These are phyloP conservation scores for Cheilosia soror DNA, from an alignment of 2,888 invertebrate genomes.

Conservation along the genomic window DNA sequence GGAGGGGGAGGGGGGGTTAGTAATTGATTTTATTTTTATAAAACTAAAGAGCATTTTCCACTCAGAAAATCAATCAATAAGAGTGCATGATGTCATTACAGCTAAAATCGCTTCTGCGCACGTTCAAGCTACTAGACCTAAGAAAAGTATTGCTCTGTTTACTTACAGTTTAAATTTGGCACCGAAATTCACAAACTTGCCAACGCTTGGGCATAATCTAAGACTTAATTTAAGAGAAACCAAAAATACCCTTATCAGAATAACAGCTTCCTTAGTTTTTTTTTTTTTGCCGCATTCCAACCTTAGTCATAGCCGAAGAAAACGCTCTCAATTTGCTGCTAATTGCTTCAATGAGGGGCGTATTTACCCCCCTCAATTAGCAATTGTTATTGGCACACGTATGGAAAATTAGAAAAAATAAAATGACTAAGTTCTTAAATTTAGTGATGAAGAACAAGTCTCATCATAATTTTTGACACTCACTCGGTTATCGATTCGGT, in stretches of 20 bases:
- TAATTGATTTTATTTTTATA: no score
- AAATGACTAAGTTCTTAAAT: conserved; percentile 19
- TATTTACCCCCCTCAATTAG: conserved; percentile 31
- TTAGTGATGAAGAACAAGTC: conserved; percentile 7
- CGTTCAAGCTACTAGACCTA: no score
- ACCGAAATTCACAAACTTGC: no score
- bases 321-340: neutral
- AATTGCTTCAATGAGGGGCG: conserved; percentile 60
- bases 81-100: no score
- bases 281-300: neutral
- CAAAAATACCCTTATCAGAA: neutral
- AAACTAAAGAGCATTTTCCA: no score
- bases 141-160: no score
- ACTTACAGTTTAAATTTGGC: no score
- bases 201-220: neutral
- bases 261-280: neutral
- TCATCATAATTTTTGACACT: conserved; percentile 32
- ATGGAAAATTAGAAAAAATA: conserved; percentile 4
- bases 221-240: neutral
- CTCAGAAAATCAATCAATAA: no score
- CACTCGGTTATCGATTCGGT: conserved; percentile 69
- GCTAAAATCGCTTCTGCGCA: no score
- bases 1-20: no score
- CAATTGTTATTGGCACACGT: neutral
- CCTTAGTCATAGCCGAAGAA: neutral